phyloP scores from a whole-genome alignment of 2,797 vertebrate genomes.

The Arvicola amphibius region DNA sequence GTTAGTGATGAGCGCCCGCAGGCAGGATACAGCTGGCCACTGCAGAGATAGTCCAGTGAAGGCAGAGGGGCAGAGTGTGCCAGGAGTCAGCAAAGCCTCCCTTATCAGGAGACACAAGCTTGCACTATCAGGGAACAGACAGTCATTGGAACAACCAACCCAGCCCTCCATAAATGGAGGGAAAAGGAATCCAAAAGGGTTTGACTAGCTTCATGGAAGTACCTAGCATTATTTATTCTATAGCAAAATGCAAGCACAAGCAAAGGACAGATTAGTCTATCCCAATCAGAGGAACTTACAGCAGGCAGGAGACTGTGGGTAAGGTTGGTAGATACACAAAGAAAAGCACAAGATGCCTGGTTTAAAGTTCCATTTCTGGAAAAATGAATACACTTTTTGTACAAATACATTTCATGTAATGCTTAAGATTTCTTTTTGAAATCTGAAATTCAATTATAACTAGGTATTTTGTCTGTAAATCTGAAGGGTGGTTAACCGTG shows the following conservation, averaged over 20 bases:
- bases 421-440: conserved; percentile 56
- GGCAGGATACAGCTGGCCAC: background rate
- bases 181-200: conserved; percentile 29
- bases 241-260: conserved; percentile 41
- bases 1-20: background rate
- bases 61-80: conserved; percentile 40
- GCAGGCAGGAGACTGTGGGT: background rate
- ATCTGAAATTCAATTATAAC: conserved; percentile 49
- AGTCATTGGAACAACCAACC: conserved; percentile 27
- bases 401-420: conserved; percentile 32
- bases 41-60: background rate
- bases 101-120: conserved; percentile 68
- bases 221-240: conserved; percentile 26
- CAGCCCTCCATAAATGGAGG: conserved; percentile 51
- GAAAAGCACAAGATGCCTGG: conserved; percentile 33
- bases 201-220: background rate
- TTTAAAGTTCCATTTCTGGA: conserved; percentile 61
- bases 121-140: conserved; percentile 49
- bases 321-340: conserved; percentile 53
- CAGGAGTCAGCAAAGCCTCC: conserved; percentile 41
- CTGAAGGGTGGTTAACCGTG: background rate
- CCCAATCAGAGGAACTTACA: background rate
- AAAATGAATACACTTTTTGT: conserved; percentile 52
- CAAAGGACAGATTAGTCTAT: conserved; percentile 35
- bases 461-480: background rate